These are phyloP conservation scores for Scaptodrosophila latifasciaeformis DNA, from an alignment of 2,888 invertebrate species.

Conservation along the genomic window DNA sequence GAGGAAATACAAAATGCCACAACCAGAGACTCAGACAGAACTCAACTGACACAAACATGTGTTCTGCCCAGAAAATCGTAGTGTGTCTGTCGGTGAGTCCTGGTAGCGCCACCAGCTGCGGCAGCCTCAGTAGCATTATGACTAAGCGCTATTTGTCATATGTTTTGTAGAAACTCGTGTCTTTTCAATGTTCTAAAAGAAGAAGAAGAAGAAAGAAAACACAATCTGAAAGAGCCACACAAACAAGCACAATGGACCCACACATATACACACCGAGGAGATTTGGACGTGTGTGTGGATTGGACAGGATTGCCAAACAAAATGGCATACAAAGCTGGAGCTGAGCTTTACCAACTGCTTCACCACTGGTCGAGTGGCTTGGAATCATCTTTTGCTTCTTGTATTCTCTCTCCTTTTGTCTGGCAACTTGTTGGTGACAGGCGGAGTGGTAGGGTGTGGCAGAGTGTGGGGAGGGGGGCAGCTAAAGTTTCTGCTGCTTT, in stretches of 20 bases:
- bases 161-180: slow-evolving; percentile 13
- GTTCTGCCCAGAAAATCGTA: slow-evolving; percentile 6
- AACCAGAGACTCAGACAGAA: slow-evolving; percentile 2
- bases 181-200: slow-evolving; percentile 13
- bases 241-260: not conserved
- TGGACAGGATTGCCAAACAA: no score
- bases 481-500: no score
- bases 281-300: no score
- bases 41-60: slow-evolving; percentile 44
- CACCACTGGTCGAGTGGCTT: no score
- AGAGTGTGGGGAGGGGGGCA: no score
- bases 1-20: slow-evolving; percentile 14
- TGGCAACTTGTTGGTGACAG: no score
- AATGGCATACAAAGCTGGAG: no score
- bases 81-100: not conserved
- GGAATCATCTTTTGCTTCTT: no score
- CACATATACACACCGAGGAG: not conserved
- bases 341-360: no score
- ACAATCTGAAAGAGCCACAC: no score
- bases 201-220: slow-evolving; percentile 1
- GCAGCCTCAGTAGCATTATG: slow-evolving; percentile 45
- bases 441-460: no score
- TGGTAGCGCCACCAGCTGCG: slow-evolving; percentile 32
- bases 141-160: slow-evolving; percentile 60
- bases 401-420: no score